phyloP scores from a whole-genome alignment of 2,113 vertebrate genomes.

The Hydrolagus affinis region DNA sequence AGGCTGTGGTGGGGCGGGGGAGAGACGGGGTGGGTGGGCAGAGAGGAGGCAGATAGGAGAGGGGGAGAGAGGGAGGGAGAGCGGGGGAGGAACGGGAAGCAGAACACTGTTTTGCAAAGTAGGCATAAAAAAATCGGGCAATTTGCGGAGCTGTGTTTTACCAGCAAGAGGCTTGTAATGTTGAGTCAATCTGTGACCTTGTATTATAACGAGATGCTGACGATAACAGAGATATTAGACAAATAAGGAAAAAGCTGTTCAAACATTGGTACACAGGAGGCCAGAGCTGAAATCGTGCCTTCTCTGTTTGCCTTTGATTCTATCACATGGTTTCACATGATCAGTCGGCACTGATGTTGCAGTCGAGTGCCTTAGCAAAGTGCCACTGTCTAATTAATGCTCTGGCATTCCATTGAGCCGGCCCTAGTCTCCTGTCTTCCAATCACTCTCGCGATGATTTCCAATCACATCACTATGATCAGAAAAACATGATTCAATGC shows the following conservation, averaged over 20 bases:
- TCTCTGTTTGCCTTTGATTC: not conserved
- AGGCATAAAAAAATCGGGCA: too few species aligned
- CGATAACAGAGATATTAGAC: not conserved
- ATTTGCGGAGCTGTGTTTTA: not conserved
- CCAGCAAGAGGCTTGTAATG: not conserved
- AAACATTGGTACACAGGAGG: conserved; percentile 7
- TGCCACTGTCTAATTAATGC: conserved; percentile 5
- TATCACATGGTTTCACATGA: too few species aligned
- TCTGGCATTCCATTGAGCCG: not conserved
- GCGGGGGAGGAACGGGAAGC: not conserved
- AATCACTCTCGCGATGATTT: not conserved
- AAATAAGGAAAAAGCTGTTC: conserved; percentile 10
- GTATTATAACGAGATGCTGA: not conserved
- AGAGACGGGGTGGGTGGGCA: too few species aligned
- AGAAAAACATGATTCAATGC: not conserved
- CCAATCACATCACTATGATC: not conserved
- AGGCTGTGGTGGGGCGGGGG: not conserved
- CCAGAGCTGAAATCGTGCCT: not conserved
- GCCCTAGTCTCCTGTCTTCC: not conserved
- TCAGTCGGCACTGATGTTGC: not conserved
- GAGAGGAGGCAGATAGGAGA: too few species aligned
- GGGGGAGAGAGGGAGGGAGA: not conserved
- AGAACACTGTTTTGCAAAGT: not conserved
- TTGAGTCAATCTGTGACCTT: conserved; percentile 8
- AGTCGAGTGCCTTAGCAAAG: not conserved